Percentiles rank a stretch among this genome's conserved stretches.
Evolutionary conservation across 2,113 vertebrate species (phyloP).

Genomic region (Vulpes ferrilata): DNA sequence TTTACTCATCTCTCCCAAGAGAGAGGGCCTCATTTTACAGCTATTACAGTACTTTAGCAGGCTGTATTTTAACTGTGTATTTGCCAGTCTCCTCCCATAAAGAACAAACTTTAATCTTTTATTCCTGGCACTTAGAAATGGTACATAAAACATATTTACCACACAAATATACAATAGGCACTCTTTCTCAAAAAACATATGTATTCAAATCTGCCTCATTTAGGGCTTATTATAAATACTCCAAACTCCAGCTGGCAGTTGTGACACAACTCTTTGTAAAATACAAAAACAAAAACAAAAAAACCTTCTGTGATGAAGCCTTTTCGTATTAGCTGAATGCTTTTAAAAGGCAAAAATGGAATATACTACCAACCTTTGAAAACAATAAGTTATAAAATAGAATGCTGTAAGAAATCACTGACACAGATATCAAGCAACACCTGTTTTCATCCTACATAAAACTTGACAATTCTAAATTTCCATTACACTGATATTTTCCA

Average conservation of each 20-base stretch:
- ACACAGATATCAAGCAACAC: not conserved
- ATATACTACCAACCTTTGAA: not conserved
- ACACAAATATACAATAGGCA: not conserved
- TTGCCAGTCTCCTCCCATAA: not conserved
- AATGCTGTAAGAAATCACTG: not conserved
- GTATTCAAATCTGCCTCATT: not conserved
- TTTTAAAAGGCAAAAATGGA: not conserved
- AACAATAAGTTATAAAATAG: conserved; percentile 35
- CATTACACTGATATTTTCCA: not conserved
- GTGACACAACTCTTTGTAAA: not conserved
- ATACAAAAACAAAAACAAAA: not conserved
- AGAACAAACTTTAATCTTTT: conserved; percentile 24
- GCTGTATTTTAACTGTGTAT: conserved; percentile 8
- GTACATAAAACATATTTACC: conserved; percentile 37
- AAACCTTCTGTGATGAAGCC: not conserved
- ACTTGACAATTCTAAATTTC: not conserved
- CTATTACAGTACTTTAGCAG: not conserved
- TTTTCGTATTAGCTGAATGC: not conserved
- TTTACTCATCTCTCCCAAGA: not conserved
- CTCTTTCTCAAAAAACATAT: not conserved
- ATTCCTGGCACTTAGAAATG: not conserved
- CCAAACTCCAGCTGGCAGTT: not conserved
- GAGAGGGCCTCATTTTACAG: not conserved
- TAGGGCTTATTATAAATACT: not conserved
- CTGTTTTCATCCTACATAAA: conserved; percentile 28